Evolutionary conservation across 1,140 invertebrate genomes (phyloP).

Genomic region (Hylaeus anthracinus): DNA sequence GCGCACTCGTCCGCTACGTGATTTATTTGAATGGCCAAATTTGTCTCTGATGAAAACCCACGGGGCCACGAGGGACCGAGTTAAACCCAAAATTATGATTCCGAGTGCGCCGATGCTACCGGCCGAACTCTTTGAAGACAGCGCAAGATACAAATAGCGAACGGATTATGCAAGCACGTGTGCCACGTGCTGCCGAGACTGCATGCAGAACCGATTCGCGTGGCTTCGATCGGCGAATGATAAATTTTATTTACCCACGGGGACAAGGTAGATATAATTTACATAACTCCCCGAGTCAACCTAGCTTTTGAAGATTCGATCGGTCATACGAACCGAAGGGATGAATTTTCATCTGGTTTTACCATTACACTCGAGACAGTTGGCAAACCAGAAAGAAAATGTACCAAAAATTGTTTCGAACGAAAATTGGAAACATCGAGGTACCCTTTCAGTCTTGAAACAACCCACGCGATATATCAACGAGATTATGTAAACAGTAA

Average conservation of each 20-base stretch:
- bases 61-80: background rate
- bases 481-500: no score
- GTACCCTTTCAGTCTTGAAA: no score
- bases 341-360: no score
- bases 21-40: constrained; percentile 59
- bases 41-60: constrained; percentile 38
- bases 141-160: constrained; percentile 46
- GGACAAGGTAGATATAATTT: constrained; percentile 14
- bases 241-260: constrained; percentile 53
- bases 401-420: no score
- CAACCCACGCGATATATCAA: no score
- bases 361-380: no score
- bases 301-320: background rate
- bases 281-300: background rate
- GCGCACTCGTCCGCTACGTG: constrained; percentile 40
- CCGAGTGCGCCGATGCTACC: constrained; percentile 8
- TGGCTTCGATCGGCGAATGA: constrained; percentile 16
- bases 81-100: constrained; percentile 56
- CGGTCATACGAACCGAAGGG: no score
- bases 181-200: constrained; percentile 49
- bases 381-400: no score
- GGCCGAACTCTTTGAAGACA: constrained; percentile 40
- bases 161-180: constrained; percentile 55
- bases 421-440: no score
- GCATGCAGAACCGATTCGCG: background rate